Evolutionary conservation across 2,797 vertebrate species (phyloP).

Genomic region (Champsocephalus esox): DNA sequence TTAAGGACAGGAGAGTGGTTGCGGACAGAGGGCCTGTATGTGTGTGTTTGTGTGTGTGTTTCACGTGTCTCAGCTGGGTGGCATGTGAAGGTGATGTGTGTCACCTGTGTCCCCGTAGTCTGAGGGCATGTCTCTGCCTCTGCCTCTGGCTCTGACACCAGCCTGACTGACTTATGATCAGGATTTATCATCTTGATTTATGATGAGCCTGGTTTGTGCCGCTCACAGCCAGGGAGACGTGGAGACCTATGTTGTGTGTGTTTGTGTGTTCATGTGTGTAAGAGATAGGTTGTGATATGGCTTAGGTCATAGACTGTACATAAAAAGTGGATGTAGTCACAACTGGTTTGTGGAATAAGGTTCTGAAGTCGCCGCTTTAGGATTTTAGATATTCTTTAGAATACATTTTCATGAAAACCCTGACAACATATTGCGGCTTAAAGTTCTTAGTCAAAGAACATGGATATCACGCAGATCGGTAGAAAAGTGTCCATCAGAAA

Average conservation of each 20-base stretch:
- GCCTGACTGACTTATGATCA: slow-evolving; percentile 81
- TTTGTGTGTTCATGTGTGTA: slow-evolving; percentile 7
- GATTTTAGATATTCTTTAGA: no score
- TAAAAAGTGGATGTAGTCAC: no score
- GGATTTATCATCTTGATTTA: slow-evolving; percentile 82
- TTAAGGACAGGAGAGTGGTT: slow-evolving; percentile 71
- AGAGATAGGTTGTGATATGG: background rate
- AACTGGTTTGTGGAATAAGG: no score
- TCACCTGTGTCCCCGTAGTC: slow-evolving; percentile 74
- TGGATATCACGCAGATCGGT: no score
- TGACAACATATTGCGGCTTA: no score
- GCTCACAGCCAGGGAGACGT: slow-evolving; percentile 44
- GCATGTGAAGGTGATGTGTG: slow-evolving; percentile 79
- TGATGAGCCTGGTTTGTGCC: slow-evolving; percentile 65
- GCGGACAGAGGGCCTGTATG: slow-evolving; percentile 40
- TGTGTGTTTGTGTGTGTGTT: slow-evolving; percentile 5
- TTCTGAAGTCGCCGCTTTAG: no score
- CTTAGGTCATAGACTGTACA: background rate
- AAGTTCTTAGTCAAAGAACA: no score
- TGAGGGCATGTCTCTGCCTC: slow-evolving; percentile 73
- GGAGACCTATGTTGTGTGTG: slow-evolving; percentile 19
- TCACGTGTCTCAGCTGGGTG: slow-evolving; percentile 67
- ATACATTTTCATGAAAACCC: no score
- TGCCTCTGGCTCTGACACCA: slow-evolving; percentile 74
- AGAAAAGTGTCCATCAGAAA: no score